Percentiles rank a stretch among this genome's conserved stretches.
phyloP scores from a whole-genome alignment of 92 coral and sea anemone species.

The Porites divaricata region DNA sequence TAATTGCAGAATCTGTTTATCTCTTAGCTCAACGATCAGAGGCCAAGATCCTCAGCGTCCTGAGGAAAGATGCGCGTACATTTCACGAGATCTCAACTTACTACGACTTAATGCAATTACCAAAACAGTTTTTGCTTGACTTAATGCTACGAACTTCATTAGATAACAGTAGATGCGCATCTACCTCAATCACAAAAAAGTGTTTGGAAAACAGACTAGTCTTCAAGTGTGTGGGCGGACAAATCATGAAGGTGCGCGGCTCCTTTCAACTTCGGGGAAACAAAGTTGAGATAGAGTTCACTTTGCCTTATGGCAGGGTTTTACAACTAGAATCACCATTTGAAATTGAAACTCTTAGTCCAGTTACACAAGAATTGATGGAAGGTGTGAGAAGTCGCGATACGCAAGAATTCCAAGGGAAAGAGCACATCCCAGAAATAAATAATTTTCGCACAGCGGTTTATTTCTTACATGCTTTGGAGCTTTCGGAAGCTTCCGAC shows the following conservation, averaged over 20 bases:
- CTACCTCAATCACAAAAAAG: constrained; percentile 32
- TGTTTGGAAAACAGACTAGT: constrained; percentile 27
- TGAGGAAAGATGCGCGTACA: constrained; percentile 8
- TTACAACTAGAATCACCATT: constrained; percentile 28
- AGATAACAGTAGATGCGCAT: constrained; percentile 26
- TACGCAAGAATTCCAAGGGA: constrained; percentile 13
- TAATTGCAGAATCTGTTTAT: constrained; percentile 11
- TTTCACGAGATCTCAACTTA: neutral
- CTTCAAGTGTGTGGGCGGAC: constrained; percentile 23
- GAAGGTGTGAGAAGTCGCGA: constrained; percentile 11
- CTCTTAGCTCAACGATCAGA: constrained; percentile 29
- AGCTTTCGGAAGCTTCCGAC: constrained; percentile 4
- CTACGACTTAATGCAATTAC: constrained; percentile 3
- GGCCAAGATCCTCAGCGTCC: neutral
- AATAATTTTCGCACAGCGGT: constrained; percentile 43
- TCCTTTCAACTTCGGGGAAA: constrained; percentile 1
- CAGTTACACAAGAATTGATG: constrained; percentile 53
- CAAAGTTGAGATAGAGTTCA: constrained; percentile 27
- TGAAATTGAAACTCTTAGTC: constrained; percentile 34
- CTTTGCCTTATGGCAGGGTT: constrained; percentile 30
- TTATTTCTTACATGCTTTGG: constrained; percentile 45
- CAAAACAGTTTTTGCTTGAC: constrained; percentile 26
- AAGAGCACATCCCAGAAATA: constrained; percentile 41
- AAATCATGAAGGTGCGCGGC: constrained; percentile 27
- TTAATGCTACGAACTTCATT: constrained; percentile 46